Evolutionary conservation across 2,113 vertebrate species (phyloP).

Genomic region (Lophotis ruficrista): DNA sequence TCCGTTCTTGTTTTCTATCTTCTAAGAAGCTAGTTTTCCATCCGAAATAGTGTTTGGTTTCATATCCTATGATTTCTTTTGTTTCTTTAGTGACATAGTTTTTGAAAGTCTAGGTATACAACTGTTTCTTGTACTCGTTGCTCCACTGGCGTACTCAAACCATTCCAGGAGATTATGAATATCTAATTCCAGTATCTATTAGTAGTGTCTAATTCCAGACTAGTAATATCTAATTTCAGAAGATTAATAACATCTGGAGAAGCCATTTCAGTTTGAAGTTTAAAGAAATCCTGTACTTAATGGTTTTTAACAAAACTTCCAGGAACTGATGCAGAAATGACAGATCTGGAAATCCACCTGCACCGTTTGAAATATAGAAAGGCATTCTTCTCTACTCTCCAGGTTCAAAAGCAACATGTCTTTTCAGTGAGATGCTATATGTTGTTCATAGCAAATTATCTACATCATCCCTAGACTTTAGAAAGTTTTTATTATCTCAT

Average conservation of each 20-base stretch:
- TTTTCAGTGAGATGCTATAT: background rate
- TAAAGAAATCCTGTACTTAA: background rate
- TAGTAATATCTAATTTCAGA: background rate
- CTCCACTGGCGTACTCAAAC: background rate
- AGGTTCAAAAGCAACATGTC: background rate
- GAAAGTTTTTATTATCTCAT: background rate
- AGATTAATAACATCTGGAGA: background rate
- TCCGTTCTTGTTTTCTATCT: background rate
- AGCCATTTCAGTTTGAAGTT: background rate
- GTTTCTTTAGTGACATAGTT: background rate
- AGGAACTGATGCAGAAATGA: background rate
- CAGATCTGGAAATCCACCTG: background rate
- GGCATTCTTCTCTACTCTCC: background rate
- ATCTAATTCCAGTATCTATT: background rate
- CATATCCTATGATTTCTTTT: background rate
- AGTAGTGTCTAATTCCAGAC: background rate
- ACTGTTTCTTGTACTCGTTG: background rate
- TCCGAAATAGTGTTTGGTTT: background rate
- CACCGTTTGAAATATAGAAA: background rate
- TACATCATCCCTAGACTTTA: background rate
- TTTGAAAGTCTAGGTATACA: background rate
- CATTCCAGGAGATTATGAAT: background rate
- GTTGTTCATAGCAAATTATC: background rate
- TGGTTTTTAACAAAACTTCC: background rate
- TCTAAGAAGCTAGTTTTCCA: background rate